Evolutionary conservation across 2,888 invertebrate genomes (phyloP).

Genomic region (Neria commutata): DNA sequence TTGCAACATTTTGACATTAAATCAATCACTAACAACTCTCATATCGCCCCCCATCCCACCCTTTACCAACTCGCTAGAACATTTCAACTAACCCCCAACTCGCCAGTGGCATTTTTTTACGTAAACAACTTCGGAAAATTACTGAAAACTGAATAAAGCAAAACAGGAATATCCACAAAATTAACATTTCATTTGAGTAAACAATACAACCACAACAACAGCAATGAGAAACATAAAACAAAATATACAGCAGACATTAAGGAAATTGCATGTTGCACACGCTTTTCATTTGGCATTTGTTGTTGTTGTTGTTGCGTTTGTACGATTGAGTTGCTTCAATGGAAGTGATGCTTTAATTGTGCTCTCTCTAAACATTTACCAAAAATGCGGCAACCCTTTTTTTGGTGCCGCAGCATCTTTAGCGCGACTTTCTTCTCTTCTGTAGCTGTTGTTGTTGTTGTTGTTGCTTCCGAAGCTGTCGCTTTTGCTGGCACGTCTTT

Average conservation of each 20-base stretch:
- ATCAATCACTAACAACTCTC: neutral
- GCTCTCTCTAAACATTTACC: conserved; percentile 1
- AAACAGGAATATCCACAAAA: neutral
- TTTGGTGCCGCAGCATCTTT: too few species aligned
- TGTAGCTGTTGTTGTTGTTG: too few species aligned
- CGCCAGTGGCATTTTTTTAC: neutral
- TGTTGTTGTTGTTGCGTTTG: neutral
- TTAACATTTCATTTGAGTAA: conserved; percentile 3
- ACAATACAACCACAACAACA: neutral
- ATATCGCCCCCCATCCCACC: neutral
- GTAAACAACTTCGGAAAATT: neutral
- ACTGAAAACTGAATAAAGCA: neutral
- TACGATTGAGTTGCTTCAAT: too few species aligned
- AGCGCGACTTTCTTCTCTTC: too few species aligned
- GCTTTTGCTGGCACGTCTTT: neutral
- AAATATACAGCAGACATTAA: neutral
- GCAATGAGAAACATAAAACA: neutral
- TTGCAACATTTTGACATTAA: conserved; percentile 1
- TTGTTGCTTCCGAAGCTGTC: neutral
- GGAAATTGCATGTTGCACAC: conserved; percentile 1
- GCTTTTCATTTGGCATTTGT: neutral
- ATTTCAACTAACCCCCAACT: neutral
- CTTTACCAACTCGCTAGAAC: neutral
- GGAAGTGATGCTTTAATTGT: neutral
- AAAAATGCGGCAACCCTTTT: neutral